These are phyloP conservation scores for Trichopoda pennipes DNA, from an alignment of 2,888 invertebrate genomes.

Conservation along the genomic window DNA sequence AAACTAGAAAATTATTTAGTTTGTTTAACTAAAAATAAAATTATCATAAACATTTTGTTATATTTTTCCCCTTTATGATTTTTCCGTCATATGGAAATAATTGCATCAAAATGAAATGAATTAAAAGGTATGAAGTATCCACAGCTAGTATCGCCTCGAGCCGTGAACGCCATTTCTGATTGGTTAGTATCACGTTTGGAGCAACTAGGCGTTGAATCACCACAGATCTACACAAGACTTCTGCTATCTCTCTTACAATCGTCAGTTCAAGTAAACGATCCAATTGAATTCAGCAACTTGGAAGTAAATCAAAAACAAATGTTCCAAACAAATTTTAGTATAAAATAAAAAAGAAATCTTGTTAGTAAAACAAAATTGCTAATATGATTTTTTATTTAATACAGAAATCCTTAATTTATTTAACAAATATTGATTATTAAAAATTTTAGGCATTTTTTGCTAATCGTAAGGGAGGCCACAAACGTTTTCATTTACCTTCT, in stretches of 20 bases:
- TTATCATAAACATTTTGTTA: conserved; percentile 33
- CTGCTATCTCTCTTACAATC: conserved; percentile 79
- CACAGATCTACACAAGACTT: conserved; percentile 78
- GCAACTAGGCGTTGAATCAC: conserved; percentile 87
- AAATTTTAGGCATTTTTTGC: conserved; percentile 74
- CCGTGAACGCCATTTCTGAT: conserved; percentile 85
- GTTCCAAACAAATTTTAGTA: conserved; percentile 63
- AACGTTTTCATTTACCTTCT: conserved; percentile 74
- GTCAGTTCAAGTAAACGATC: conserved; percentile 79
- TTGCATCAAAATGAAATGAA: conserved; percentile 33
- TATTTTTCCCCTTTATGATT: conserved; percentile 33
- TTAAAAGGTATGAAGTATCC: conserved; percentile 83
- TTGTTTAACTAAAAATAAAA: conserved; percentile 9
- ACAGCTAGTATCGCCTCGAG: conserved; percentile 84
- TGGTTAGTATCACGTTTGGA: conserved; percentile 89
- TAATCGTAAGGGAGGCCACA: conserved; percentile 75
- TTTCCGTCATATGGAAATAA: conserved; percentile 11
- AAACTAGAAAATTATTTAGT: conserved; percentile 9
- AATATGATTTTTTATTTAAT: conserved; percentile 29
- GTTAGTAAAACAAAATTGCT: conserved; percentile 39
- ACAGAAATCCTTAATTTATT: not conserved
- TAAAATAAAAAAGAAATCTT: conserved; percentile 41
- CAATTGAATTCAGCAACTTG: conserved; percentile 77
- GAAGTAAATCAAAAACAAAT: conserved; percentile 74
- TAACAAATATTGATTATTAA: not conserved